Evolutionary conservation across 2,797 vertebrate species (phyloP), one percentile per base, ranked within the genome.

Genomic region (Alauda arvensis): DNA sequence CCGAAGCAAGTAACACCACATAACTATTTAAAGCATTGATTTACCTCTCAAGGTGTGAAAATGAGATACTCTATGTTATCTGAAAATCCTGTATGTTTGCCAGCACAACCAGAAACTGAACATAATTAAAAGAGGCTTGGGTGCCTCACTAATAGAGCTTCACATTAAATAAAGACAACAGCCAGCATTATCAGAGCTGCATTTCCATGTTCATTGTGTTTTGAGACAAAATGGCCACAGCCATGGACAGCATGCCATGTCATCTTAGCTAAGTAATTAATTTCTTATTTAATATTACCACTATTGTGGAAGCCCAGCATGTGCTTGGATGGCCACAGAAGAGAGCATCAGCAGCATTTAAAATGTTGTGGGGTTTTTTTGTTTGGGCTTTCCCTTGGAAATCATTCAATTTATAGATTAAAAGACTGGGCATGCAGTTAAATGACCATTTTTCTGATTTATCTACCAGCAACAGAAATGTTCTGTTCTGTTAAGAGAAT

Each of bases 101-200:
- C 83, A 85, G 53, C 68, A 77, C 40, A 87, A 66, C 10, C 31
- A 79, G 70, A 70, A 94, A 67, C 46, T 34, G 70, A 84, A 78
- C 21, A 91, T 76, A 88, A 78, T 34, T 88, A 37, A 31, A 57
- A 66, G 26, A 80, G 59, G 26, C 49, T 84, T 49, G 91, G 57
- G 68, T 95, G 94, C 94, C 40, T 94, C 89, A 90, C 85, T 76
- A 62, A 77, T 83, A 91, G 42, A 87, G 66, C 75, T 96, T 94
- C 91, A 85, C 68, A 90, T 95, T 94, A 96, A 86, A 94, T 94
- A 96, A 96, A 94, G 89, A 79, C 72, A 89, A 85, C 68, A 94
- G 42, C 51, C 65, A 68, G 31, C 45, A 76, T 67, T 92, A 67
- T 65, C 88, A 91, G 75, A 49, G 82, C 82, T 93, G 67, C 77